These are phyloP conservation scores for Cepaea nemoralis DNA, from an alignment of 1,140 invertebrate genomes.

Conservation along the genomic window DNA sequence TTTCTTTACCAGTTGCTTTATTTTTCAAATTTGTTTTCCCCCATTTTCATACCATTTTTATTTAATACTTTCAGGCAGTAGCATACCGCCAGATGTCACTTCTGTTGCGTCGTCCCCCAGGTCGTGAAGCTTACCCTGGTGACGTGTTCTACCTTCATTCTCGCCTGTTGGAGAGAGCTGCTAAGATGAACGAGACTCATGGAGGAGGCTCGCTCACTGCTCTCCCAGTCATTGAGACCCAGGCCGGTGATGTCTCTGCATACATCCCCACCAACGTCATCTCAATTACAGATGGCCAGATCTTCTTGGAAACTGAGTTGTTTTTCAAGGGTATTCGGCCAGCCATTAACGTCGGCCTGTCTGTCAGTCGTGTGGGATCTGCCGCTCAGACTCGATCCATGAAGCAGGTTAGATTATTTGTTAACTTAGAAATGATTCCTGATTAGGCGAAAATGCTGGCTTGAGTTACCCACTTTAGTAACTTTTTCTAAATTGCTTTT, in stretches of 20 bases:
- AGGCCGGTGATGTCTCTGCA: conserved; percentile 99
- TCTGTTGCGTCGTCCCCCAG: conserved; percentile 97
- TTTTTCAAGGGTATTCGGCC: conserved; percentile 99
- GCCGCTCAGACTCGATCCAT: conserved; percentile 99
- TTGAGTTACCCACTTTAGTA: too few relatives aligned
- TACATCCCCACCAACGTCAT: conserved; percentile 99
- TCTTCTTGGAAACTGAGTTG: conserved; percentile 99
- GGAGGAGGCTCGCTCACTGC: conserved; percentile 98
- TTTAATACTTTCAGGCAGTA: conserved; percentile 80
- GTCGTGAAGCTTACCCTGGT: conserved; percentile 99
- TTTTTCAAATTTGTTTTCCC: too few relatives aligned
- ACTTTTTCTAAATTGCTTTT: too few relatives aligned
- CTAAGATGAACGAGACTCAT: conserved; percentile 95
- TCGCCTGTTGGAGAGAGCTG: conserved; percentile 97
- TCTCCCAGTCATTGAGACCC: conserved; percentile 97
- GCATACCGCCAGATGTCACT: conserved; percentile 99
- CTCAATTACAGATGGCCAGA: conserved; percentile 99
- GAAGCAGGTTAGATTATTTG: conserved; percentile 86
- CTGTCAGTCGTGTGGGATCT: conserved; percentile 98
- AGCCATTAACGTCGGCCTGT: conserved; percentile 99
- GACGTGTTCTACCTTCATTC: conserved; percentile 99
- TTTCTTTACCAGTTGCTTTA: too few relatives aligned
- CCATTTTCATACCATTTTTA: too few relatives aligned
- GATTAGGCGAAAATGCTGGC: too few relatives aligned
- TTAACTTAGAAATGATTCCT: too few relatives aligned